Base-by-base conservation (phyloP, 2,797 vertebrate genomes). In the Pelochelys cantorii region DNA sequence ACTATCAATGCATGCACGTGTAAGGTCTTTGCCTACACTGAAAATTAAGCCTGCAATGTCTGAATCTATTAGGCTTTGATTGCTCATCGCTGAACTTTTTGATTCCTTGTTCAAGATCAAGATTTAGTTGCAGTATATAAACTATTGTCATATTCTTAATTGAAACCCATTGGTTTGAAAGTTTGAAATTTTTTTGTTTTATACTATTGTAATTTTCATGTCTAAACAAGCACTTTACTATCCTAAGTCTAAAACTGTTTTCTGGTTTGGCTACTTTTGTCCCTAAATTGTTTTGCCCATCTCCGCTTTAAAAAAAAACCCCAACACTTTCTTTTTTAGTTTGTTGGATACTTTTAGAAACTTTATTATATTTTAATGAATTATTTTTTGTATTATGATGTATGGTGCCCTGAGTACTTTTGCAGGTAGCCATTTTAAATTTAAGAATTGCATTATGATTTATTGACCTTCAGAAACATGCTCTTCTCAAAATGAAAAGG, bases 281-380 rank as follows among this genome's bases (percentile, higher is more conserved):
- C 65, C 54, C 7, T 80, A 15, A 42, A 71, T n/a, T 12, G 5
- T 85, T 88, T 55, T 48, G 2, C 15, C 14, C 91, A 80, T 82
- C 54, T 85, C 2, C 12, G 77, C 29, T 0, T 75, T 75, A 8
- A n/a, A 65, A 65, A 65, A 29, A 56, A 7, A 11, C 11, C 10
- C 1, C 11, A 15, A 54, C 53, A 54, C 53, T 54, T 1, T 18
- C 31, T 71, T 0, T 54, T 95, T 90, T 34, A 77, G 55, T 77
- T 37, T 86, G 29, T 1, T 4, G 42, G 42, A 86, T 1, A 3
- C 57, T 83, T 81, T 90, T 3, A 42, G 23, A 7, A 7, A 0
- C 0, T 37, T 18, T 17, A 89, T 71, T 59, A 17, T 14, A 29
- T 10, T 22, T 29, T 14, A 31, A 56, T 25, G 1, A 1, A 4